phyloP scores from a whole-genome alignment of 35 echinoderm and acorn worm genomes.

The Chiridota heheva region DNA sequence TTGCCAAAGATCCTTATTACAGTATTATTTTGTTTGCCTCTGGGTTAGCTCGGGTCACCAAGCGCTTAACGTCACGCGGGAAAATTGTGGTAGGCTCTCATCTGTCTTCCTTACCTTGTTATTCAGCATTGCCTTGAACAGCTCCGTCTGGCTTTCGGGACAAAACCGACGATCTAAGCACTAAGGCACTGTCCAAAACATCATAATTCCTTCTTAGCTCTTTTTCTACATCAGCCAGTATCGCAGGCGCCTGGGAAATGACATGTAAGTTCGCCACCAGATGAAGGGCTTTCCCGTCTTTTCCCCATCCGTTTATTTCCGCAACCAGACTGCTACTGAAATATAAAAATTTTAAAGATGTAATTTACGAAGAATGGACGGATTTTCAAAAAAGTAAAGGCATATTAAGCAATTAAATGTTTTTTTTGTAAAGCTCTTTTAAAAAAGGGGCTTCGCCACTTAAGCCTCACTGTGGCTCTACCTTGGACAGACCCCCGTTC shows the following conservation, averaged over 20 bases:
- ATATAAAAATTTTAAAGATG: no score
- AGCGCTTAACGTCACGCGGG: slow-evolving; percentile 14
- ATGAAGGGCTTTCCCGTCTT: background rate
- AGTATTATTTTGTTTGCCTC: slow-evolving; percentile 12
- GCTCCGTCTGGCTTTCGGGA: background rate
- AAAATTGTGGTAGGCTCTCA: slow-evolving; percentile 42
- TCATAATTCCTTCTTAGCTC: background rate
- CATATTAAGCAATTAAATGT: no score
- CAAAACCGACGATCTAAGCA: background rate
- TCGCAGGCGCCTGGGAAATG: background rate
- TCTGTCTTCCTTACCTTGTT: slow-evolving; percentile 20
- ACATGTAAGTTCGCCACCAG: background rate
- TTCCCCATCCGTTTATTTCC: no score
- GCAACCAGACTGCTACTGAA: no score
- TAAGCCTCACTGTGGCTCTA: no score
- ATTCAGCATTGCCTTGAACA: background rate
- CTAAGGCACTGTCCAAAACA: background rate
- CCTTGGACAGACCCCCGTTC: no score
- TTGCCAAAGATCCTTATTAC: no score
- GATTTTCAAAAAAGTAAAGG: no score
- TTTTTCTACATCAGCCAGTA: background rate
- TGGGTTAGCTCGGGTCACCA: slow-evolving; percentile 12
- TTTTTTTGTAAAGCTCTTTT: no score
- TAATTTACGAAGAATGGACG: no score
- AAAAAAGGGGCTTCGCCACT: no score